phyloP scores from a whole-genome alignment of 1,140 invertebrate species.

The Aphelenchoides fujianensis region DNA sequence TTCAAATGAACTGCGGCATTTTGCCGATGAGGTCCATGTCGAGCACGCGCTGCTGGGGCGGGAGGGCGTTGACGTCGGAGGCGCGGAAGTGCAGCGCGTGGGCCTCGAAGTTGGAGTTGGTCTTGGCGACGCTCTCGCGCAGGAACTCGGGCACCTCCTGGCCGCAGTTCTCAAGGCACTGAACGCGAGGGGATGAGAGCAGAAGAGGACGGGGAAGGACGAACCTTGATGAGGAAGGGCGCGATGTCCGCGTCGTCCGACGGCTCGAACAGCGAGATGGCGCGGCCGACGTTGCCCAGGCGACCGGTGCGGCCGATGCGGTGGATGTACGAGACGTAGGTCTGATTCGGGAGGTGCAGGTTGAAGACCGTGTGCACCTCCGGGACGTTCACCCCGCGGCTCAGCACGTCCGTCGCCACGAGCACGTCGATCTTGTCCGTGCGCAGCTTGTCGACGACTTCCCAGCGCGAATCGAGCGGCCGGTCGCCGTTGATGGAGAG shows the following conservation, averaged over 20 bases:
- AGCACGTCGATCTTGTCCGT: background rate
- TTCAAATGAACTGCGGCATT: no score
- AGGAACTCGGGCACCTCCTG: background rate
- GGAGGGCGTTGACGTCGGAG: background rate
- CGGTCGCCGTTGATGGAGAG: constrained; percentile 68
- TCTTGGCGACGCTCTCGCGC: background rate
- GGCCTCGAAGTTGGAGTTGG: background rate
- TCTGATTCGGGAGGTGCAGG: constrained; percentile 77
- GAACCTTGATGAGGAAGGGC: constrained; percentile 15
- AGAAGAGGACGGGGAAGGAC: background rate
- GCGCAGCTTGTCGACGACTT: constrained; percentile 68
- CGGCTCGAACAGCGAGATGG: constrained; percentile 92
- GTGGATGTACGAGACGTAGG: constrained; percentile 79
- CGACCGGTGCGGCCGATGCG: constrained; percentile 90
- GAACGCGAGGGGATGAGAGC: background rate
- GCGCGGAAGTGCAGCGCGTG: background rate
- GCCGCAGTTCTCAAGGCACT: background rate
- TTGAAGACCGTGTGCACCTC: constrained; percentile 82
- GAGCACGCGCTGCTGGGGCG: background rate
- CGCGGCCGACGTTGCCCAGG: constrained; percentile 70
- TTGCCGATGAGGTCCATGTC: background rate
- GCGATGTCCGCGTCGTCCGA: constrained; percentile 91
- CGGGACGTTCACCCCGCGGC: constrained; percentile 82
- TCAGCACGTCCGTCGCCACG: constrained; percentile 71
- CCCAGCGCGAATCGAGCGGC: constrained; percentile 80